Conservation (phyloP, 2,888 invertebrate genomes). For the Eutolmus rufibarbis region DNA sequence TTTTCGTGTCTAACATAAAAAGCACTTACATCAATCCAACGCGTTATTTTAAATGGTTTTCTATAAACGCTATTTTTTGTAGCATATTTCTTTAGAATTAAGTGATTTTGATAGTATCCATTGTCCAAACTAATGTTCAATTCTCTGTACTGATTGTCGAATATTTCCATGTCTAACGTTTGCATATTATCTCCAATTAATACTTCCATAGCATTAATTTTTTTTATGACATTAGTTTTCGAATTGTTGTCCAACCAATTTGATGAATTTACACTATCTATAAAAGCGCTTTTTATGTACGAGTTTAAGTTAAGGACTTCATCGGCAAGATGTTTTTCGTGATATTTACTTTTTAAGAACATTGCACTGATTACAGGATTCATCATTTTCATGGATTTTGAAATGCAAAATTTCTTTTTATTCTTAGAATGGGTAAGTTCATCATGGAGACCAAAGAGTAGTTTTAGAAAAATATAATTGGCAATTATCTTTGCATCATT, state of each 20-base stretch:
- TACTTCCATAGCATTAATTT: background rate
- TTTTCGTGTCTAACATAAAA: background rate
- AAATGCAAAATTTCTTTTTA: background rate
- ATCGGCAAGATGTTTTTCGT: background rate
- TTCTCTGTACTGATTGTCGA: background rate
- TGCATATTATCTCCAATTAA: constrained; percentile 2
- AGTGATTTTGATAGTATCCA: constrained; percentile 4
- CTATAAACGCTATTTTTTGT: background rate
- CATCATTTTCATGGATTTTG: background rate
- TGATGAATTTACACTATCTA: background rate
- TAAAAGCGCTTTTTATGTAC: background rate
- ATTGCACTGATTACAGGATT: background rate
- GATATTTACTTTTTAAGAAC: background rate
- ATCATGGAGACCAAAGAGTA: constrained; percentile 3
- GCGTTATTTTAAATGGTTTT: background rate
- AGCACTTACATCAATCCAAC: constrained; percentile 2
- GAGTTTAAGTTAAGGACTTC: background rate
- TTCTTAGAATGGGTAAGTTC: background rate
- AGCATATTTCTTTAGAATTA: background rate
- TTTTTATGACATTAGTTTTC: background rate
- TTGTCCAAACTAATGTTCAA: background rate
- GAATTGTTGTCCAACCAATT: constrained; percentile 4
- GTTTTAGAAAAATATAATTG: constrained; percentile 3
- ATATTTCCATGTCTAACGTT: background rate
- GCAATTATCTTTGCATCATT: background rate